Evolutionary conservation across 2,888 invertebrate genomes (phyloP), one percentile per base, ranked within the genome.

Genomic region (Xestia c-nigrum): DNA sequence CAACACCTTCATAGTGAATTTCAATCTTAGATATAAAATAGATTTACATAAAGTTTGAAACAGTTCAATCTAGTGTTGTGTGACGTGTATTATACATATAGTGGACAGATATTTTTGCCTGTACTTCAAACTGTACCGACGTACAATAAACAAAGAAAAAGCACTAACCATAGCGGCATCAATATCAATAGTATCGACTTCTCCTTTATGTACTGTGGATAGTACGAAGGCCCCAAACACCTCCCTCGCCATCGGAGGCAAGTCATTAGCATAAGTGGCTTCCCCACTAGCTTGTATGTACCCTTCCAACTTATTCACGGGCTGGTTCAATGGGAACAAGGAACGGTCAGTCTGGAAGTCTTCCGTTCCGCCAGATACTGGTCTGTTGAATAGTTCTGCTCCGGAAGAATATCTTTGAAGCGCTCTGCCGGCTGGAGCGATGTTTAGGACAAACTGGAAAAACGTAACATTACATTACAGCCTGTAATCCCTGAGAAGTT

Each of bases 201-300:
- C 96, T 0, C 97, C 98, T 70, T 92, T 95, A 77, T 97, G 91
- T 76, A 97, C 93, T 67, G 97, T 97, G 0, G 98, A 97, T 7
- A 97, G 91, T 3, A 98, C 98, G 84, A 98, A 98, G 0, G 97
- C 97, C 4, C 97, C 98, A 90, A 97, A 97, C 10, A 98, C 97
- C 92, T 98, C 97, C 86, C 97, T 97, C 0, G 95, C 95, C 31
- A 94, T 89, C 0, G 96, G 93, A 1, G 97, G 97, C 50, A 97
- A 92, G 86, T 98, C 98, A 87, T 97, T 97, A 3, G 97, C 95
- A 90, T 97, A 98, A 84, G 97, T 95, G 0, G 98, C 98, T 89
- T 98, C 98, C 98, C 98, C 63, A 97, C 65, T 95, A 66, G 97
- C 96, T 31, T 98, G 98, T 21, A 96, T 95, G 10, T 90, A 65